Percentiles rank a stretch among this genome's conserved stretches.
Evolutionary conservation across 1,140 invertebrate species (phyloP).

Genomic region (Papilio helenus): DNA sequence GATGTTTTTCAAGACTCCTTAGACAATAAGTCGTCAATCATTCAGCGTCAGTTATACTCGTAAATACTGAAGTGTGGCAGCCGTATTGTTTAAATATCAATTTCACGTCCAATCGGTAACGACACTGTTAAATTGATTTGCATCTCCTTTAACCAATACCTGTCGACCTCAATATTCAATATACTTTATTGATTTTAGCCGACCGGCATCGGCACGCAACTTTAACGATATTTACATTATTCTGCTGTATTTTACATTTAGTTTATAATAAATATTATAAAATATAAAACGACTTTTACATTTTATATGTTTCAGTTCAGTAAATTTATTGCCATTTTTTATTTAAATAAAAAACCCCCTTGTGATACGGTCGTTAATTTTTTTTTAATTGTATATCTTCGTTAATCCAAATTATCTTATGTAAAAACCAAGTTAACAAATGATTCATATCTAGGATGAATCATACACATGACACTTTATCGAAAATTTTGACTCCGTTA

Average conservation of each 20-base stretch:
- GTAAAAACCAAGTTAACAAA: too few relatives aligned
- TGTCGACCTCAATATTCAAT: slow-evolving; percentile 26
- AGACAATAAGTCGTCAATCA: neutral
- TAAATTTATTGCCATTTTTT: too few relatives aligned
- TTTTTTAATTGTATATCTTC: too few relatives aligned
- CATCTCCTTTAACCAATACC: slow-evolving; percentile 34
- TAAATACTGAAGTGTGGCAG: neutral
- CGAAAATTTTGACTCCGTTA: too few relatives aligned
- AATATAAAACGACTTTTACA: neutral
- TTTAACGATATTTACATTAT: neutral
- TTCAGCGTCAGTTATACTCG: neutral
- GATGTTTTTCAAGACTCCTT: too few relatives aligned
- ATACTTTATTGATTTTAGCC: slow-evolving; percentile 8
- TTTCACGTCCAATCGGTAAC: slow-evolving; percentile 26
- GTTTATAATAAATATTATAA: neutral
- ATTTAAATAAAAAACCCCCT: too few relatives aligned
- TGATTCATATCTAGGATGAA: too few relatives aligned
- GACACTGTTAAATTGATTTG: slow-evolving; percentile 33
- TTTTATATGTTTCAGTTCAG: neutral
- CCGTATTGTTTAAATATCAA: slow-evolving; percentile 20
- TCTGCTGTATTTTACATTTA: neutral
- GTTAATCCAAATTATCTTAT: too few relatives aligned
- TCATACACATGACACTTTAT: too few relatives aligned
- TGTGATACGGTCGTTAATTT: too few relatives aligned
- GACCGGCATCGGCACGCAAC: slow-evolving; percentile 10